Conservation (phyloP, 2,888 invertebrate species). For the Perizoma flavofasciatum region DNA sequence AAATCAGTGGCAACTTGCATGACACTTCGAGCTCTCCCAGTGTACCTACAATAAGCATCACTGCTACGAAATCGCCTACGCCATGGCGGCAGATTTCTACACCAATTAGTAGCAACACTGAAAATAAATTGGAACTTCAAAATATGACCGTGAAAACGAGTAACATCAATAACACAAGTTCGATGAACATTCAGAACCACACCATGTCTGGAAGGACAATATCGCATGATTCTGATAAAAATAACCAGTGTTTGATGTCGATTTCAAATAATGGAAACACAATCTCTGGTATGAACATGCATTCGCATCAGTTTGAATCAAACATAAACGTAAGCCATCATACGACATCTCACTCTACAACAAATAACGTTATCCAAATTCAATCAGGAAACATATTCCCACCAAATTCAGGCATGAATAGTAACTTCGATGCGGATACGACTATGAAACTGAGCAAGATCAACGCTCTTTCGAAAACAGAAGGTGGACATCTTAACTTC, state of each 20-base stretch:
- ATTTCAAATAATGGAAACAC: constrained; percentile 59
- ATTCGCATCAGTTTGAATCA: constrained; percentile 73
- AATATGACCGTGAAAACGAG: constrained; percentile 65
- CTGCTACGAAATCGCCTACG: constrained; percentile 76
- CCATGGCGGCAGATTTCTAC: constrained; percentile 73
- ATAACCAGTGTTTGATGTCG: constrained; percentile 67
- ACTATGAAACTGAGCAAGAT: constrained; percentile 76
- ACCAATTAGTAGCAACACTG: constrained; percentile 50
- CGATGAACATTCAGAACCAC: constrained; percentile 64
- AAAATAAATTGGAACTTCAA: constrained; percentile 70
- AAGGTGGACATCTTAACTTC: constrained; percentile 77
- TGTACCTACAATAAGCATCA: constrained; percentile 75
- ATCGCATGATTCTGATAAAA: constrained; percentile 67
- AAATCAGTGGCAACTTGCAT: constrained; percentile 77
- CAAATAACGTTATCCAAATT: constrained; percentile 78
- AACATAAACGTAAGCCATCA: constrained; percentile 70
- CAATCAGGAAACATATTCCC: constrained; percentile 77
- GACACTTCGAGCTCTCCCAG: constrained; percentile 63
- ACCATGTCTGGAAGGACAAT: constrained; percentile 58
- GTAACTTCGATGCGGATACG: constrained; percentile 77
- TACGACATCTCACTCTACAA: constrained; percentile 63
- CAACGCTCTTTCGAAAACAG: constrained; percentile 75
- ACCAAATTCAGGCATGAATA: constrained; percentile 68
- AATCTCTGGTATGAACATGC: constrained; percentile 61
- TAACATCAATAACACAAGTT: constrained; percentile 52